Evolutionary conservation across 2,113 vertebrate genomes (phyloP), one percentile per base, ranked within the genome.

Genomic region (Ariopsis seemanni): DNA sequence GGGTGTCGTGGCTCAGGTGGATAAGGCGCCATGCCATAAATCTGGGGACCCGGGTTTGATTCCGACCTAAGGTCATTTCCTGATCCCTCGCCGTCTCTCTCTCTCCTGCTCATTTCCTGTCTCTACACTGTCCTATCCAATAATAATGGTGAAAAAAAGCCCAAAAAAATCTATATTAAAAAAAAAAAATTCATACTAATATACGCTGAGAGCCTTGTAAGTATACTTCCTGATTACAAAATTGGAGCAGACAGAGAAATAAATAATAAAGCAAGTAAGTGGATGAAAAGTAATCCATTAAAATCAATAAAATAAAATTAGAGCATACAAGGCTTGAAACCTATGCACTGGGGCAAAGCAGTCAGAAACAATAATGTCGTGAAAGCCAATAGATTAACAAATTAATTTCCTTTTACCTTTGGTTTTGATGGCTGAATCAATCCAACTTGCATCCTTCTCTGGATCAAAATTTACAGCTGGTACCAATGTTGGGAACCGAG

Each of bases 371-470:
- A 55, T 1, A 20, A 62, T 77, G 20, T 14, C 14, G 14, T 65
- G 1, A 53, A 48, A 85, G 34, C n/a, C 58, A 9, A 63, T 10
- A 30, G 7, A 15, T 42, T 71, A 30, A n/a, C 57, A 72, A 48
- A 22, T 34, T 18, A 62, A 2, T 15, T 52, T 69, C 42, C 1
- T 67, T 88, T 91, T 93, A 96, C 98, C 98, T 96, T 99, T 99
- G 86, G 97, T 97, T 94, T 97, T 98, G 94, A 99, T 96, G 81
- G 98, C 98, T 0, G 96, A 96, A 86, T 98, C 97, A 7, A 99
- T 95, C 87, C 96, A 96, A 0, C 95, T 87, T 58, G 98, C 98
- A 82, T 99, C 98, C 30, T 92, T 94, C 55, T 97, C 96, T 0
- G 98, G 96, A 86, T 99, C 96, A 12, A 99, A 99, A 92, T 98